Base-by-base conservation (phyloP, 2,888 invertebrate species). In the Lobophora halterata region DNA sequence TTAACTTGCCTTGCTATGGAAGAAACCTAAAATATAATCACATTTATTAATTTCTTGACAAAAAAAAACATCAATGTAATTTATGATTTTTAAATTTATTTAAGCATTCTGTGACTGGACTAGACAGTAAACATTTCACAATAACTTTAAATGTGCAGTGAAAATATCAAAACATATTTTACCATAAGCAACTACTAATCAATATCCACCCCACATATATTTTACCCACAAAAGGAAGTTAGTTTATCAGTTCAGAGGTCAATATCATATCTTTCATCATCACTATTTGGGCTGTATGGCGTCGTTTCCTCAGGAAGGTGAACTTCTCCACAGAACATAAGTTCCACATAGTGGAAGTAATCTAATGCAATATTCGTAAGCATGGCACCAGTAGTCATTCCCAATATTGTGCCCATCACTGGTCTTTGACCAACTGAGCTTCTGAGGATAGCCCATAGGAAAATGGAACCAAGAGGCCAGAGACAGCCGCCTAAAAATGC, bases 381-480 rank as follows among this genome's bases (percentile, higher is more conserved):
- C 46, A 91, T 90, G 26, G 91, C 77, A 37, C 93, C 93, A 19
- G 93, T 91, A 11, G 91, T 86, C n/a, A 95, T 66, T 14, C 95
- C 95, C 49, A 93, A 86, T 17, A 91, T 55, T 14, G 93, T 91
- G 52, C 93, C 91, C 11, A 93, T 58, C 3, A 90, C 71, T 21
- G 92, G 90, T 67, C 91, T 91, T 51, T 92, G 89, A 0, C 95
- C 95, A 25, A 97, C 83, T 18, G 94, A 87, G 53, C 93, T 93
- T 65, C 96, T 91, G 20, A 95, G 79, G 18, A 97, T 92, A 4
- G 97, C 97, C 95, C 97, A 97, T 47, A 94, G 82, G 38, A 97
- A 89, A 26, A 97, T 93, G 0, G 97, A 96, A 6, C 97, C 97
- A 66, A 97, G 91, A 50, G 95, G 95, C 88, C 97, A 94, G 10